Evolutionary conservation across 2,888 invertebrate genomes (phyloP).

Genomic region (Drosophila maculinotata): DNA sequence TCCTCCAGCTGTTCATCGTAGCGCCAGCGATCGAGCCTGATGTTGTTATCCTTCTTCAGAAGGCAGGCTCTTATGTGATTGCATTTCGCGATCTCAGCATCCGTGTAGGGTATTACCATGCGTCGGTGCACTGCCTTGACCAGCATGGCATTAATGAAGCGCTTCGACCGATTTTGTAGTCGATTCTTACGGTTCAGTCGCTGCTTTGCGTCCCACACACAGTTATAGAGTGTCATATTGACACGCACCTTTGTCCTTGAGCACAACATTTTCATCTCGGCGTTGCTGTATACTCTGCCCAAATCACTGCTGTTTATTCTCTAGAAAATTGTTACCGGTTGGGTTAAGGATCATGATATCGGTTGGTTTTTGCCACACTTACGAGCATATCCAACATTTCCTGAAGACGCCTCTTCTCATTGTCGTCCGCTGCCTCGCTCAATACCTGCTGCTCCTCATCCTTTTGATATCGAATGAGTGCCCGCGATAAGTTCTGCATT

Average conservation of each 20-base stretch:
- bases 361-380: neutral
- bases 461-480: neutral
- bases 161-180: neutral
- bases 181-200: neutral
- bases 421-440: neutral
- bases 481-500: neutral
- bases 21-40: neutral
- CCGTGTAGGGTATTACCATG: neutral
- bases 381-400: neutral
- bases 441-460: neutral
- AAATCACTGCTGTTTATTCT: neutral
- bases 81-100: neutral
- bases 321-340: neutral
- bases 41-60: slow-evolving; percentile 6
- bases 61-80: neutral
- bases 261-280: slow-evolving; percentile 2
- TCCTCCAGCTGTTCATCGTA: neutral
- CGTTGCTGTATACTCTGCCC: neutral
- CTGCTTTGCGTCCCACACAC: slow-evolving; percentile 10
- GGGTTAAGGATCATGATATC: neutral
- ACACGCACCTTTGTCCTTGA: neutral
- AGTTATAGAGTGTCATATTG: slow-evolving; percentile 9
- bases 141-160: neutral
- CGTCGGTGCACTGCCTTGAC: neutral
- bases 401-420: neutral